phyloP scores from a whole-genome alignment of 2,797 vertebrate genomes.

The Acridotheres tristis region DNA sequence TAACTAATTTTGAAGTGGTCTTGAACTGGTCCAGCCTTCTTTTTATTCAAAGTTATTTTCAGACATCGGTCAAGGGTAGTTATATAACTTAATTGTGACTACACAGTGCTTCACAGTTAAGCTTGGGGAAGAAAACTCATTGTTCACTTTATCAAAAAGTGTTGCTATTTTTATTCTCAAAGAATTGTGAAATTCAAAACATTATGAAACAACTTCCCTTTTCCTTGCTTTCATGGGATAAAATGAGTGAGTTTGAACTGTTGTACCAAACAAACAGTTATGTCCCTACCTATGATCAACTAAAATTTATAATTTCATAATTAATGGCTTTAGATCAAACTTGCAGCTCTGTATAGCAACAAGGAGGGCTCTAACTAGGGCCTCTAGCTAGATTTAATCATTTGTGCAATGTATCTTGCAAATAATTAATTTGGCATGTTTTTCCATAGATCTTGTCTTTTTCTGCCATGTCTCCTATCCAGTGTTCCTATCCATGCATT shows the following conservation, averaged over 20 bases:
- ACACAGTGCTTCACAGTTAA: neutral
- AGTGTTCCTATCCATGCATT: neutral
- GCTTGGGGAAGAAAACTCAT: neutral
- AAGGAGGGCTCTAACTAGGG: neutral
- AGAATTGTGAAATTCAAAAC: neutral
- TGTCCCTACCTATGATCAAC: neutral
- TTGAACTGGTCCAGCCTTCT: neutral
- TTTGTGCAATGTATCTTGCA: neutral
- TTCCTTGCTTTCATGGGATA: neutral
- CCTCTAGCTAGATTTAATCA: neutral
- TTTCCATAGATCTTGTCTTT: neutral
- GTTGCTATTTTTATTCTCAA: neutral
- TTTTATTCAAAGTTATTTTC: neutral
- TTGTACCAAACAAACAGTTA: neutral
- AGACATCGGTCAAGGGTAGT: neutral
- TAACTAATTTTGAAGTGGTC: neutral
- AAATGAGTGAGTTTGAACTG: neutral
- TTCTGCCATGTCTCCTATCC: neutral
- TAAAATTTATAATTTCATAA: neutral
- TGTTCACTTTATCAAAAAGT: neutral
- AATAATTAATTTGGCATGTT: neutral
- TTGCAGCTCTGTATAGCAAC: neutral
- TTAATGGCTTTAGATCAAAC: neutral
- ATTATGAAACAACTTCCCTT: neutral
- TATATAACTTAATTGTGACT: neutral